Evolutionary conservation across 1,140 invertebrate species (phyloP).

Genomic region (Cydia amplana): DNA sequence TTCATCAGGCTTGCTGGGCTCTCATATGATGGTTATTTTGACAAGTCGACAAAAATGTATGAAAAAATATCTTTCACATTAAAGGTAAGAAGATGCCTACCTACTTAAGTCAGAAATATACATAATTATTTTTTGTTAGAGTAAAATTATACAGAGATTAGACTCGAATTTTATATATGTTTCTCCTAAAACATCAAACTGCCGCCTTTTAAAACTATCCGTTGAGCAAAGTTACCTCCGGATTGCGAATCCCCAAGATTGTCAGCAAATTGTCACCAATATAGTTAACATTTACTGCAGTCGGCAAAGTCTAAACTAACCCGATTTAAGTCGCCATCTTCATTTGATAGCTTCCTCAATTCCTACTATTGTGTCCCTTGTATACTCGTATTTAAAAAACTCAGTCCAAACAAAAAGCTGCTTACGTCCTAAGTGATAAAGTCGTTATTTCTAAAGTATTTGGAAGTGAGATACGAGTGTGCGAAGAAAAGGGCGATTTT

Average conservation of each 20-base stretch:
- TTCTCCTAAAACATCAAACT: too few relatives aligned
- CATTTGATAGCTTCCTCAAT: constrained; percentile 43
- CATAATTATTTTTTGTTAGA: too few relatives aligned
- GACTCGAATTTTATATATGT: too few relatives aligned
- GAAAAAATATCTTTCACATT: too few relatives aligned
- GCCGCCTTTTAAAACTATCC: too few relatives aligned
- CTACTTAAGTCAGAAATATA: too few relatives aligned
- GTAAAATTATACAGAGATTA: too few relatives aligned
- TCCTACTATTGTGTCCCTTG: constrained; percentile 33
- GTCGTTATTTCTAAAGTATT: neutral
- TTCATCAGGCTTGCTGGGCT: too few relatives aligned
- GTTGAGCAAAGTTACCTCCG: too few relatives aligned
- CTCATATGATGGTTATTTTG: too few relatives aligned
- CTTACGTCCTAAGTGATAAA: neutral
- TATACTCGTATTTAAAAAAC: neutral
- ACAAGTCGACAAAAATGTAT: too few relatives aligned
- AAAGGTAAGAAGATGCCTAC: too few relatives aligned
- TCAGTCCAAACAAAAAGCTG: neutral
- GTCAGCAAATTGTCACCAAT: constrained; percentile 6
- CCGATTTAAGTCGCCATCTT: constrained; percentile 35
- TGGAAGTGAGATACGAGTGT: neutral
- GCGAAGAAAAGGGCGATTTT: neutral
- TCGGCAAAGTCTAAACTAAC: constrained; percentile 23
- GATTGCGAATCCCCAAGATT: neutral
- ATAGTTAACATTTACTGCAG: constrained; percentile 23